These are phyloP conservation scores for Stigmatopora argus DNA, from an alignment of 2,113 vertebrate genomes.

Conservation along the genomic window DNA sequence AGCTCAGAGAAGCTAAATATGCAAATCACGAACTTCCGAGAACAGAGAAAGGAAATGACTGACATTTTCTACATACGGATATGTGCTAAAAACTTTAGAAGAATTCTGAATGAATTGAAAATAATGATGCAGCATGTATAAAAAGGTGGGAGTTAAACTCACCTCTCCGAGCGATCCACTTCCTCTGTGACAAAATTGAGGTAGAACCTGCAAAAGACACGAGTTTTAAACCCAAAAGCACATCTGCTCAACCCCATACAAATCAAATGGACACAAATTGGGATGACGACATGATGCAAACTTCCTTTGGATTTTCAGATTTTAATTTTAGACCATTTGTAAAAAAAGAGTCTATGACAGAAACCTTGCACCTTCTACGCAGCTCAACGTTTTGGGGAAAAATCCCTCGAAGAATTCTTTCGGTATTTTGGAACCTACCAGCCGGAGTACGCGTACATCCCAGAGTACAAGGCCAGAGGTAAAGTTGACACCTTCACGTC, in stretches of 20 bases:
- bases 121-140: not conserved
- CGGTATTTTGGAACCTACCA: conserved; percentile 80
- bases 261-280: not conserved
- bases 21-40: no score
- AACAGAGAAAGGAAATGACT: no score
- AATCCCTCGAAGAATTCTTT: not conserved
- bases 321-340: no score
- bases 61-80: no score
- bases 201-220: conserved; percentile 81
- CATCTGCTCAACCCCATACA: not conserved
- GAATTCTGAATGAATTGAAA: no score
- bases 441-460: conserved; percentile 96
- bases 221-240: not conserved
- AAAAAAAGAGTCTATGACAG: no score
- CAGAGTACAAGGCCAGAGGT: conserved; percentile 94
- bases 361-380: no score
- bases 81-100: no score
- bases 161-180: conserved; percentile 90
- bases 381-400: not conserved
- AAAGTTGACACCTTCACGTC: conserved; percentile 76
- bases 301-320: no score
- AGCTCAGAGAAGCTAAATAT: no score
- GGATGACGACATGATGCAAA: no score
- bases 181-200: conserved; percentile 97
- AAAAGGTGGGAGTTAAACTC: conserved; percentile 43